Conservation (phyloP, 1,140 invertebrate genomes). For the Bemisia tabaci region DNA sequence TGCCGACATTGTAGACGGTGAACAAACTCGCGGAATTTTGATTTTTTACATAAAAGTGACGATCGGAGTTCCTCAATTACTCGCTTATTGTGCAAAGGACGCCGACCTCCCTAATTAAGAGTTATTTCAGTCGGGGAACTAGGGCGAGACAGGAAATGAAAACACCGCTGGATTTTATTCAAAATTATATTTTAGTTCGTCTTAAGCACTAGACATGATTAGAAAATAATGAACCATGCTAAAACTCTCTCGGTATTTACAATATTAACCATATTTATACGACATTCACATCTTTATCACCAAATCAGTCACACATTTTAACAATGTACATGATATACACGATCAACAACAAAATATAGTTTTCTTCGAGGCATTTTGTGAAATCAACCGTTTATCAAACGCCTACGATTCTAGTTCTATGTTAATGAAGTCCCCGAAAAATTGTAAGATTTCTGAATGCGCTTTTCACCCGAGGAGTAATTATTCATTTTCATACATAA, state of each 20-base stretch:
- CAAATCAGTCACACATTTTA: not conserved
- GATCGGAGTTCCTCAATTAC: no score
- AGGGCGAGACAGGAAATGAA: no score
- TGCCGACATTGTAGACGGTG: no score
- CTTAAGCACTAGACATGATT: not conserved
- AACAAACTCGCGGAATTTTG: no score
- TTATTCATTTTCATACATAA: no score
- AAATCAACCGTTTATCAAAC: no score
- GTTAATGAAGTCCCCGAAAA: not conserved
- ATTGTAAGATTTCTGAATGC: not conserved
- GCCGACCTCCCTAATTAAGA: no score
- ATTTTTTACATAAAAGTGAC: no score
- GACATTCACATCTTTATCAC: not conserved
- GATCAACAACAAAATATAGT: not conserved
- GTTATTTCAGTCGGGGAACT: no score
- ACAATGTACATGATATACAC: not conserved
- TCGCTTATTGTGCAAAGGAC: no score
- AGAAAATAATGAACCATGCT: not conserved
- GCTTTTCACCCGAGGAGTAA: not conserved
- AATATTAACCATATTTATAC: not conserved
- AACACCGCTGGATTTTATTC: no score
- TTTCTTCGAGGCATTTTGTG: no score
- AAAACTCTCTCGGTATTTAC: not conserved
- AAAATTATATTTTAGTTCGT: not conserved
- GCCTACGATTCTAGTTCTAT: not conserved